A percentile compares a stretch with the other conserved stretches of the same genome.
These are phyloP conservation scores for Pherbina coryleti DNA, from an alignment of 2,888 invertebrate species.

Conservation along the genomic window DNA sequence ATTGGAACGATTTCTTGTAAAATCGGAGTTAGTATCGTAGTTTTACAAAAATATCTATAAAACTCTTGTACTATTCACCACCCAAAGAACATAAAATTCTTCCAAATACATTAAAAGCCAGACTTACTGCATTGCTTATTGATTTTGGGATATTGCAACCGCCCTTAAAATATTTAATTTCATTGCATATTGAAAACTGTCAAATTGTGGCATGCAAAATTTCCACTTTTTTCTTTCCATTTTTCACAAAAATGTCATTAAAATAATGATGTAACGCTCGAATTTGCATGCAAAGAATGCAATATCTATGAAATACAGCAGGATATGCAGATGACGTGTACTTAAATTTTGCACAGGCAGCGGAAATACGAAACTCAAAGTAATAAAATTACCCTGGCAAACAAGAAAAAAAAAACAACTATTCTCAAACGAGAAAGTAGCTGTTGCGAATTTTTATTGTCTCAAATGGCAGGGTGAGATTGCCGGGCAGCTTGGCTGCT, in stretches of 20 bases:
- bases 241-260: slow-evolving; percentile 53
- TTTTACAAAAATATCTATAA: background rate
- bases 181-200: slow-evolving; percentile 15
- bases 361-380: background rate
- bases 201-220: slow-evolving; percentile 3
- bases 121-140: background rate
- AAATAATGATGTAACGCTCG: slow-evolving; percentile 57
- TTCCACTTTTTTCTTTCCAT: background rate
- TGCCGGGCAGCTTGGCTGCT: background rate
- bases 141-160: background rate
- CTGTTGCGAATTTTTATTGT: slow-evolving; percentile 27
- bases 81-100: too few relatives aligned
- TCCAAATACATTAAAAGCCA: too few relatives aligned
- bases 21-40: too few relatives aligned
- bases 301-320: slow-evolving; percentile 38
- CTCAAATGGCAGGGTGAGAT: background rate
- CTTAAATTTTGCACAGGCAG: slow-evolving; percentile 7
- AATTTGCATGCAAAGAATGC: slow-evolving; percentile 61
- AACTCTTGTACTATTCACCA: background rate
- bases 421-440: background rate
- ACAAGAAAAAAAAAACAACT: background rate
- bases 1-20: too few relatives aligned
- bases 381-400: background rate
- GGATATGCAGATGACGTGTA: slow-evolving; percentile 27
- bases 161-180: slow-evolving; percentile 22